These are phyloP conservation scores for Meloe dianella DNA, from an alignment of 2,888 invertebrate genomes.

Conservation along the genomic window DNA sequence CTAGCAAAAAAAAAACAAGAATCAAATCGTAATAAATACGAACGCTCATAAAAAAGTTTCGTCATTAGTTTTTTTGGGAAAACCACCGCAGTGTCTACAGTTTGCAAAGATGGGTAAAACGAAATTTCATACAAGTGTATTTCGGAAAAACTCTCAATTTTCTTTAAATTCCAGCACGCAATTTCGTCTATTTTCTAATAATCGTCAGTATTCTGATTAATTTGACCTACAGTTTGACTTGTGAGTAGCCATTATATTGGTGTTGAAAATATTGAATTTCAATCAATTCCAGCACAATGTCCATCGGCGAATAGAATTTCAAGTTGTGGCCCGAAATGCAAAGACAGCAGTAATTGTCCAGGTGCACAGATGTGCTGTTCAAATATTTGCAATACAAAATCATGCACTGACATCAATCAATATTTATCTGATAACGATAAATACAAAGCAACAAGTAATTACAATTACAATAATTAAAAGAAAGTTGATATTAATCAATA, in stretches of 20 bases:
- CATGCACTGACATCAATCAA: conserved; percentile 63
- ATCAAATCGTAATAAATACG: conserved; percentile 7
- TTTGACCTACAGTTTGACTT: conserved; percentile 4
- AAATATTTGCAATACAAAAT: conserved; percentile 73
- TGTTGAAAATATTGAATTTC: not conserved
- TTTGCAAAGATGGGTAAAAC: not conserved
- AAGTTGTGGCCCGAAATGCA: conserved; percentile 72
- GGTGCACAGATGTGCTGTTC: conserved; percentile 74
- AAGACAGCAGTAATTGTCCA: conserved; percentile 70
- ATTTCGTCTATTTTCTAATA: conserved; percentile 3
- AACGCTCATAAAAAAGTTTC: not conserved
- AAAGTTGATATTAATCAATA: conserved; percentile 5
- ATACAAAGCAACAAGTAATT: conserved; percentile 36
- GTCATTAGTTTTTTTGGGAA: not conserved
- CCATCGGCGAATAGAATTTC: conserved; percentile 70
- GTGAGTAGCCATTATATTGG: conserved; percentile 16
- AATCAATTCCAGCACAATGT: conserved; percentile 59
- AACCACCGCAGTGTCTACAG: not conserved
- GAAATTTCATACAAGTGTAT: not conserved
- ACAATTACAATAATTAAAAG: conserved; percentile 8
- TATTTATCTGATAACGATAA: conserved; percentile 42
- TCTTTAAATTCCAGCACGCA: conserved; percentile 8
- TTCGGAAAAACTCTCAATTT: not conserved
- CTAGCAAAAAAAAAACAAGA: conserved; percentile 21
- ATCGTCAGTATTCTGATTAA: conserved; percentile 9